These are phyloP conservation scores for Cotesia chilonis DNA, from an alignment of 1,140 invertebrate genomes.

Conservation along the genomic window DNA sequence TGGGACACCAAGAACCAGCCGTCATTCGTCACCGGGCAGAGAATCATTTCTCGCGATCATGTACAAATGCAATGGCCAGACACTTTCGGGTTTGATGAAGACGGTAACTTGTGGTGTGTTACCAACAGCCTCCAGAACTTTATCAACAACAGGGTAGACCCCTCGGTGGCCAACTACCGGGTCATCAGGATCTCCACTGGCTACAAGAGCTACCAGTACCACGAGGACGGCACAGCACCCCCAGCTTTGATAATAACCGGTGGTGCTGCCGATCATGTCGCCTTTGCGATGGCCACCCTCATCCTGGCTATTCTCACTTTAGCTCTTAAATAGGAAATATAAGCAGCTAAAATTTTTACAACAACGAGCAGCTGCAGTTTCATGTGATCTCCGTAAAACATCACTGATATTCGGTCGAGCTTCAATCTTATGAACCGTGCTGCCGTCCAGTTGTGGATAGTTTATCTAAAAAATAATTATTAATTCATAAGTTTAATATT, in stretches of 20 bases:
- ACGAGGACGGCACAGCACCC: conserved; percentile 54
- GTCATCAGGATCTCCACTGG: conserved; percentile 67
- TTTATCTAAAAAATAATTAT: too few species aligned
- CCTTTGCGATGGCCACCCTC: conserved; percentile 29
- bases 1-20: conserved; percentile 69
- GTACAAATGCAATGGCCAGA: conserved; percentile 76
- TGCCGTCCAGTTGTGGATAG: not conserved
- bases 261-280: conserved; percentile 45
- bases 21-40: conserved; percentile 62
- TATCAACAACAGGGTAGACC: conserved; percentile 66
- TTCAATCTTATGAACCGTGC: conserved; percentile 4
- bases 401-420: conserved; percentile 5
- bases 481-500: too few species aligned
- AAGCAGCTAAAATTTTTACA: not conserved
- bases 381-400: not conserved
- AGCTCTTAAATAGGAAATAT: conserved; percentile 18
- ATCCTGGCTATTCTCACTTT: conserved; percentile 31
- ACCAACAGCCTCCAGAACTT: conserved; percentile 74
- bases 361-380: not conserved
- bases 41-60: conserved; percentile 72
- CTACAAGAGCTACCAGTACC: conserved; percentile 73
- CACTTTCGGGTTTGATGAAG: conserved; percentile 74
- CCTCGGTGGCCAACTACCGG: conserved; percentile 69
- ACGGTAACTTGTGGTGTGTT: conserved; percentile 72
- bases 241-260: conserved; percentile 53